Conservation (phyloP, 2,113 vertebrate species). For the Alaudala cheleensis region DNA sequence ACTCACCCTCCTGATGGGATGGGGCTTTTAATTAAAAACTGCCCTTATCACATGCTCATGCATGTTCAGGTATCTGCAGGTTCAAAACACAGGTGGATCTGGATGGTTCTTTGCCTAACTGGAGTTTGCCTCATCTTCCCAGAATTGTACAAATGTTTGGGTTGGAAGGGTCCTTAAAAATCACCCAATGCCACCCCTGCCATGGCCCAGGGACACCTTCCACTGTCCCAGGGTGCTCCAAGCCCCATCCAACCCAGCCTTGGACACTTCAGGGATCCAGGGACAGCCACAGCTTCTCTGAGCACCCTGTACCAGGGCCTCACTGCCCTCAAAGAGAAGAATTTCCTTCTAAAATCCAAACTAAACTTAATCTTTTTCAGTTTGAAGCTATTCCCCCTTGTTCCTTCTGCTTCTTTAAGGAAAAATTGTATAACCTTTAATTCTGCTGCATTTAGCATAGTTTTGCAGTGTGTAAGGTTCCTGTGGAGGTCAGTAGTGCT, state of each 20-base stretch:
- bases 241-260: rapidly evolving
- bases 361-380: not conserved
- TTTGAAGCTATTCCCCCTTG: not conserved
- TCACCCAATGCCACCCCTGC: not conserved
- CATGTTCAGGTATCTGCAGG: not conserved
- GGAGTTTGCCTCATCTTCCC: not conserved
- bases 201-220: not conserved
- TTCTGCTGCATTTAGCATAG: not conserved
- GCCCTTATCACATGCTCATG: rapidly evolving
- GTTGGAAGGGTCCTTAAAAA: not conserved
- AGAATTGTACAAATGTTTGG: not conserved
- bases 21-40: not conserved
- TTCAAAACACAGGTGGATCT: not conserved
- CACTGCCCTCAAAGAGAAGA: rapidly evolving
- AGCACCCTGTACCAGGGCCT: not conserved
- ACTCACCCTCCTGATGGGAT: not conserved
- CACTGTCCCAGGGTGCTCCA: rapidly evolving
- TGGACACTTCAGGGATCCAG: not conserved
- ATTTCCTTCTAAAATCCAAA: not conserved
- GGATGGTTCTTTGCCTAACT: not conserved
- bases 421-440: not conserved
- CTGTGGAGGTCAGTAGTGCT: not conserved
- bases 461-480: not conserved
- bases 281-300: not conserved
- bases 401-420: not conserved